phyloP scores from a whole-genome alignment of 2,113 vertebrate species.

The Balaeniceps rex region DNA sequence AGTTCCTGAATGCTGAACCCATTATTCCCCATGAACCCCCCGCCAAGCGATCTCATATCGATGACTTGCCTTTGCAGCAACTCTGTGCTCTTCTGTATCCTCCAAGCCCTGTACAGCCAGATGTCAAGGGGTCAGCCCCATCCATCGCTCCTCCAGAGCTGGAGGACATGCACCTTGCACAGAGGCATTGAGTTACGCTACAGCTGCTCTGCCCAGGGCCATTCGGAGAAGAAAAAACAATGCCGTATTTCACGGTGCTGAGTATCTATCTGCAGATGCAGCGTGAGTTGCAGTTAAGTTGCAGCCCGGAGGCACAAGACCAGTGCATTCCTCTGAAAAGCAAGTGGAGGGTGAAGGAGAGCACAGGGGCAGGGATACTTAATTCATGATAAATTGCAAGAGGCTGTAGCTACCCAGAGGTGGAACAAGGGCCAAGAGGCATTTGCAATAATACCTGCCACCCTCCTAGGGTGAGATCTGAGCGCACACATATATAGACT shows the following conservation, averaged over 20 bases:
- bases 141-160: not conserved
- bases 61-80: not conserved
- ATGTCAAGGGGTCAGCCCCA: not conserved
- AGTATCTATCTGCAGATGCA: not conserved
- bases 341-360: not conserved
- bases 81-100: not conserved
- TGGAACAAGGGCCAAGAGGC: not conserved
- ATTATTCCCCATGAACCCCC: not conserved
- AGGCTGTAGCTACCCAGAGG: not conserved
- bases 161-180: not conserved
- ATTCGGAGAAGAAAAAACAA: not conserved
- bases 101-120: not conserved
- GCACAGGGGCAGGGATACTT: not conserved
- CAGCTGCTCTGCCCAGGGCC: not conserved
- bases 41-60: not conserved
- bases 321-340: not conserved
- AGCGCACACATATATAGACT: not conserved
- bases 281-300: not conserved
- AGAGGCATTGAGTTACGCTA: not conserved
- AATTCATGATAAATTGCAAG: conserved; percentile 1
- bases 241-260: not conserved
- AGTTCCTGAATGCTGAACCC: not conserved
- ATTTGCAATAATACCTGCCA: not conserved
- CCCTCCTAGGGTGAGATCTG: not conserved
- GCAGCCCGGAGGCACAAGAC: not conserved